Conservation (phyloP, 2,888 invertebrate species). For the Philaethria dido region DNA sequence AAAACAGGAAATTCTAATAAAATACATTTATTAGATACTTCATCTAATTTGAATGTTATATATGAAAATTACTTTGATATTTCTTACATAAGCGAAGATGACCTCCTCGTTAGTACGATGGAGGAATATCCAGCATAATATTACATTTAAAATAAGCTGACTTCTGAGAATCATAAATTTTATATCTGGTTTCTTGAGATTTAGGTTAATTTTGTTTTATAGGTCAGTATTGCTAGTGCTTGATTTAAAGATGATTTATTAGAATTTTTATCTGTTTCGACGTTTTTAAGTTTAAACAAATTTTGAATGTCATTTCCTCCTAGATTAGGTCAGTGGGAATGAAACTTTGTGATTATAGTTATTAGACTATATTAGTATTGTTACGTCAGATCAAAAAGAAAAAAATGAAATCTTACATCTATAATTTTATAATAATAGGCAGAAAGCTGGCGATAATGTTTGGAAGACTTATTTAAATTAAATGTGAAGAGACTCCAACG, state of each 20-base stretch:
- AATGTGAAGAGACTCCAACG: too few species aligned
- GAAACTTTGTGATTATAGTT: too few species aligned
- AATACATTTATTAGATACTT: conserved; percentile 5
- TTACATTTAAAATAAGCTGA: conserved; percentile 6
- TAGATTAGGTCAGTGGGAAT: too few species aligned
- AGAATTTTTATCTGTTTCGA: too few species aligned
- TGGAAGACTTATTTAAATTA: too few species aligned
- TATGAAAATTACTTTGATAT: conserved; percentile 1
- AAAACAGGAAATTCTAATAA: neutral
- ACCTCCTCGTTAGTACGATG: conserved; percentile 4
- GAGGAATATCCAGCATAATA: conserved; percentile 16
- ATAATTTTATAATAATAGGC: too few species aligned
- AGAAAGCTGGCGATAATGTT: too few species aligned
- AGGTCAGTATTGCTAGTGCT: neutral
- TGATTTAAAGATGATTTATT: neutral
- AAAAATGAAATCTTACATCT: too few species aligned
- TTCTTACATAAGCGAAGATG: conserved; percentile 6
- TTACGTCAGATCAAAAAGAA: too few species aligned
- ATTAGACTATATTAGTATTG: too few species aligned
- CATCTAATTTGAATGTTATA: neutral
- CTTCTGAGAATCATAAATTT: conserved; percentile 26
- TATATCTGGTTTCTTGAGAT: conserved; percentile 20
- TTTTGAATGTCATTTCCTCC: too few species aligned
- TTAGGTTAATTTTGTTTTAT: conserved; percentile 17
- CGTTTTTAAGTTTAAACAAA: too few species aligned